A percentile compares a stretch with the other conserved stretches of the same genome.
These are phyloP conservation scores for Tipula confusa DNA, from an alignment of 2,888 invertebrate species.

Conservation along the genomic window DNA sequence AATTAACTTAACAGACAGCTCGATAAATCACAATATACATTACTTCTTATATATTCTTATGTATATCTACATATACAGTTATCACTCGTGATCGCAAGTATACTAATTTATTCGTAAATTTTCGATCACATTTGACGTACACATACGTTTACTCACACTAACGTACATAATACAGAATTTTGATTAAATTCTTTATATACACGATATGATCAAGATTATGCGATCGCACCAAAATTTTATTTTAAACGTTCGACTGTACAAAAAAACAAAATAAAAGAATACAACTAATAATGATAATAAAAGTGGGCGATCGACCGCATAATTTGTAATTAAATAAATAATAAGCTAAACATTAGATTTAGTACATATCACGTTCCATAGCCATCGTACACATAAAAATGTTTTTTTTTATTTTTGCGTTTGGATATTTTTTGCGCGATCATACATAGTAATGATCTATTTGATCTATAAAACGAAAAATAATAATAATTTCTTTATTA, in stretches of 20 bases:
- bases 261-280: background rate
- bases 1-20: conserved; percentile 29
- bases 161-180: background rate
- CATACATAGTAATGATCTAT: background rate
- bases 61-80: conserved; percentile 14
- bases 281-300: conserved; percentile 27
- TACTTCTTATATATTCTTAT: background rate
- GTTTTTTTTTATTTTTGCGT: background rate
- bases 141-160: background rate
- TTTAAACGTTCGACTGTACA: background rate
- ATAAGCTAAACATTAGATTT: conserved; percentile 26
- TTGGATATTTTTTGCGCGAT: background rate
- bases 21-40: conserved; percentile 28
- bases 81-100: background rate
- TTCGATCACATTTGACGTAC: background rate
- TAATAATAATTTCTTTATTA: background rate
- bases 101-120: background rate
- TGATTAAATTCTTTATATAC: background rate
- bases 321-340: conserved; percentile 30
- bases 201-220: background rate
- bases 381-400: background rate
- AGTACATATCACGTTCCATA: conserved; percentile 20
- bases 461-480: background rate
- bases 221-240: background rate
- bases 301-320: conserved; percentile 30